Evolutionary conservation across 2,113 vertebrate genomes (phyloP), one percentile per base, ranked within the genome.

Genomic region (Hydrolagus affinis): DNA sequence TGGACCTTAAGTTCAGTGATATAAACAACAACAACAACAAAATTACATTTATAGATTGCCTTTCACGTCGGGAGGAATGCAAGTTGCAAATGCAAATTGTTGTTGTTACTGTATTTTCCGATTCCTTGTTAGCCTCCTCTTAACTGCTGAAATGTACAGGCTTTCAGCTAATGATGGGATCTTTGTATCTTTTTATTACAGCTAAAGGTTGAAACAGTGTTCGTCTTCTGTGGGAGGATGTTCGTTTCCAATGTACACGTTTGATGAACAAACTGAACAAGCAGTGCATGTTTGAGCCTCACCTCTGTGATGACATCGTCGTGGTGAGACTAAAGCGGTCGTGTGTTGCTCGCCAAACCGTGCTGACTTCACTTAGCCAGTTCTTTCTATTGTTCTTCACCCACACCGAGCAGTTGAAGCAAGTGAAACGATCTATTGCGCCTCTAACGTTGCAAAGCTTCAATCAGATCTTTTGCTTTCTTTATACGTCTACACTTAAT

Each of bases 251-350:
- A 30, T 71, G n/a, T 25, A 75, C 85, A 64, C 69, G 30, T 59
- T 75, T 85, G 70, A 85, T 74, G 85, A 57, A 85, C 70, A 59
- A 85, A 75, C 70, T 44, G 70, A 85, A 73, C 71, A 8, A 73
- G 12, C 85, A 85, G 70, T 21, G 44, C 70, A 71, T 73, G 85
- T 64, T 73, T 71, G 70, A 73, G 85, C 85, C 85, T 73, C 85
- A 85, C 70, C 70, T 73, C 70, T 85, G 85, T 74, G 85, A 85
- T 64, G 85, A 73, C 44, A 21, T 23, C 70, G 69, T 60, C 28
- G 19, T 57, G 19, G 85, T 85, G 85, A 74, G 44, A 62, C 44
- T 10, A 44, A 71, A 73, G 70, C 85, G 59, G 23, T 62, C 57
- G 32, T 73, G 72, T n/a, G 23, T 75, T 64, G 70, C 85, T 85